Evolutionary conservation across 2,113 vertebrate genomes (phyloP).

Genomic region (Abramis brama): DNA sequence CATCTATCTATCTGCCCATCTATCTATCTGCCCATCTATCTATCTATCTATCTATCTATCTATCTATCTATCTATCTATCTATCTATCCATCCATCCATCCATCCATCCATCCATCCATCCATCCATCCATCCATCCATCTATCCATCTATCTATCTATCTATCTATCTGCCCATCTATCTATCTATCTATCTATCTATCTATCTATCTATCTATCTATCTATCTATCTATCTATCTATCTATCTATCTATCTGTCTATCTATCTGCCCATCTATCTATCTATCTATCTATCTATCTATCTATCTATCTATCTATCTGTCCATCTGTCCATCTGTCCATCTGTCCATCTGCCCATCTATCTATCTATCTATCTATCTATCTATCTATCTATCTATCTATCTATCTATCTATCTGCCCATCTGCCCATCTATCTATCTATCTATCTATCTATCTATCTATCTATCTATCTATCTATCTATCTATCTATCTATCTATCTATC

Average conservation of each 20-base stretch:
- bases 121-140: not conserved
- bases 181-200: too few species aligned
- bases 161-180: too few species aligned
- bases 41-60: not conserved
- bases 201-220: not conserved
- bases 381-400: not conserved
- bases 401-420: not conserved
- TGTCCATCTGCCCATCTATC: too few species aligned
- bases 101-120: accelerated
- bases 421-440: not conserved
- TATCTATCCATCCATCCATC: accelerated
- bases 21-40: too few species aligned
- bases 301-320: not conserved
- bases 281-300: not conserved
- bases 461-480: too few species aligned
- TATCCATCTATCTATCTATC: not conserved
- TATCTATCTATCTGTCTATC: too few species aligned
- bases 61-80: too few species aligned
- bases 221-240: too few species aligned
- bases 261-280: too few species aligned
- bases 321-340: too few species aligned
- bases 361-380: not conserved
- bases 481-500: not conserved
- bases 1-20: too few species aligned
- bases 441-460: too few species aligned